Conservation (phyloP, 2,797 vertebrate species). For the Erpetoichthys calabaricus region DNA sequence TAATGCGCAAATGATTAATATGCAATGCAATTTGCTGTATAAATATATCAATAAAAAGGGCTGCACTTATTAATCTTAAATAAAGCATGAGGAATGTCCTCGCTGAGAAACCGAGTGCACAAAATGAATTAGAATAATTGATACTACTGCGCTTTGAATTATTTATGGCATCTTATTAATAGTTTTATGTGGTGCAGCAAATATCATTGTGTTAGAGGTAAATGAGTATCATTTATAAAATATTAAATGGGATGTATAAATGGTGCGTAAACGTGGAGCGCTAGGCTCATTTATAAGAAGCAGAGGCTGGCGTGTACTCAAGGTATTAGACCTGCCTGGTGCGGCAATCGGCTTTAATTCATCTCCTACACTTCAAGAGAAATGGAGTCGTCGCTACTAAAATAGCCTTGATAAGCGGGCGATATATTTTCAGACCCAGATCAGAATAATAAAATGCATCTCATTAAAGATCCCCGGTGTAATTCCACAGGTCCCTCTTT, state of each 20-base stretch:
- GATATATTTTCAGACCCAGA: no score
- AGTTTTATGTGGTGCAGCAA: constrained; percentile 16
- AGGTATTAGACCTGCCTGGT: no score
- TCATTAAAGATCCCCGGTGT: no score
- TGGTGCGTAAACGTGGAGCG: no score
- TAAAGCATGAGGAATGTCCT: constrained; percentile 32
- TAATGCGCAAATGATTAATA: constrained; percentile 25
- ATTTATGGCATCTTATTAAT: constrained; percentile 27
- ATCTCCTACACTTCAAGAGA: no score
- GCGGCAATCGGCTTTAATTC: no score
- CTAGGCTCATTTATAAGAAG: no score
- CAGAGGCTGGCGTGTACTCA: no score
- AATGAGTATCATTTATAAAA: constrained; percentile 19
- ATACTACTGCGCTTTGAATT: constrained; percentile 20
- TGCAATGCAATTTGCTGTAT: constrained; percentile 23
- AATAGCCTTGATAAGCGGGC: no score
- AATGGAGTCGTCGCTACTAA: no score
- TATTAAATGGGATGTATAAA: constrained; percentile 13
- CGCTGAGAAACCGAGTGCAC: constrained; percentile 26
- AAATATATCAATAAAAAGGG: constrained; percentile 25
- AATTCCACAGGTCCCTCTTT: no score
- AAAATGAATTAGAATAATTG: constrained; percentile 26
- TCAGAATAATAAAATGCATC: no score
- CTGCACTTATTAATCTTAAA: constrained; percentile 31
- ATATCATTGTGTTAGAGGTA: constrained; percentile 14